Percentiles rank a stretch among this genome's conserved stretches.
Evolutionary conservation across 2,797 vertebrate genomes (phyloP).

Genomic region (Enteromius thamalakanensis): DNA sequence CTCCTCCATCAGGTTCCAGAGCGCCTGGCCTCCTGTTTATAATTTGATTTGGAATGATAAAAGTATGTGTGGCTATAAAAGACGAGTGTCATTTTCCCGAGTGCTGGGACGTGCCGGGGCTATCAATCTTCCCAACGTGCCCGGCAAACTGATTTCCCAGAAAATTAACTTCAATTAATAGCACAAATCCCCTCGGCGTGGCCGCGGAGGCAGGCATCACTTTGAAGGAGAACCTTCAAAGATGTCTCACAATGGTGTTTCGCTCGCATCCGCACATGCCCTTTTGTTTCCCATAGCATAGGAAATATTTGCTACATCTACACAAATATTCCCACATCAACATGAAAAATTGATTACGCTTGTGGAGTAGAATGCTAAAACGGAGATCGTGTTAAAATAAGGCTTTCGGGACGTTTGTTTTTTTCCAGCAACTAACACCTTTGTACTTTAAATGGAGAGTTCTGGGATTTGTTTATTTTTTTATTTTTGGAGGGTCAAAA

Average conservation of each 20-base stretch:
- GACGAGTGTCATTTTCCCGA: constrained; percentile 88
- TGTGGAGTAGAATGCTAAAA: constrained; percentile 53
- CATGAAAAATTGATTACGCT: constrained; percentile 59
- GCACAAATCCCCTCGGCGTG: constrained; percentile 91
- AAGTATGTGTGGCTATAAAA: constrained; percentile 82
- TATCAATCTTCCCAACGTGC: constrained; percentile 99
- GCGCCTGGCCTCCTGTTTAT: constrained; percentile 99
- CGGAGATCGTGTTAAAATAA: constrained; percentile 42
- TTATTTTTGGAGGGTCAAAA: not conserved
- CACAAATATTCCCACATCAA: constrained; percentile 63
- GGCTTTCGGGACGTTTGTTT: constrained; percentile 47
- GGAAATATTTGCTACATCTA: constrained; percentile 73
- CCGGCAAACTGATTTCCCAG: constrained; percentile 99
- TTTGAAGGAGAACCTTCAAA: constrained; percentile 99
- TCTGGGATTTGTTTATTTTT: not conserved
- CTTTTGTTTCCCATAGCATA: constrained; percentile 79
- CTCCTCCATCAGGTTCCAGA: constrained; percentile 93
- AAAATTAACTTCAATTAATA: constrained; percentile 99
- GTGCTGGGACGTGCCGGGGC: constrained; percentile 92
- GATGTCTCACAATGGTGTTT: constrained; percentile 91
- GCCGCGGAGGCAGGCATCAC: constrained; percentile 77
- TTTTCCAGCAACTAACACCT: constrained; percentile 43
- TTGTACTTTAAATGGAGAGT: constrained; percentile 37
- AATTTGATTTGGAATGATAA: constrained; percentile 99
- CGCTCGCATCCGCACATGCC: constrained; percentile 81